Evolutionary conservation across 2,888 invertebrate genomes (phyloP).

Genomic region (Lithophane leautieri): DNA sequence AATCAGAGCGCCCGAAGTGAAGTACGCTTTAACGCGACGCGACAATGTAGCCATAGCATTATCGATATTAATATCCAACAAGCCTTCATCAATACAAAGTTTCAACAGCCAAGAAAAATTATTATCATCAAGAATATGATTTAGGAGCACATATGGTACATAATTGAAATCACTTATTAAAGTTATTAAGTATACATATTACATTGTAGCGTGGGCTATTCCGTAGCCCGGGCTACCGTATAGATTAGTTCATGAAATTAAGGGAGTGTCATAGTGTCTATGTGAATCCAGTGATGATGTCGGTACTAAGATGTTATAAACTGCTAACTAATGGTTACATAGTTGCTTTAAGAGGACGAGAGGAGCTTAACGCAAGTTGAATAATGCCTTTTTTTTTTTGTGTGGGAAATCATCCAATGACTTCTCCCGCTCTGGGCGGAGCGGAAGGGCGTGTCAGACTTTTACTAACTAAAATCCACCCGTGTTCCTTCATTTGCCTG

Average conservation of each 20-base stretch:
- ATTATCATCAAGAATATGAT: not conserved
- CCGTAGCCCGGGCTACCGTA: conserved; percentile 11
- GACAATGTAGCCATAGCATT: too few relatives aligned
- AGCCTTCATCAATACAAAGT: not conserved
- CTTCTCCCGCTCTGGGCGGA: too few relatives aligned
- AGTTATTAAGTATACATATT: not conserved
- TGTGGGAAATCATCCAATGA: too few relatives aligned
- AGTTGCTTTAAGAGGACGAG: not conserved
- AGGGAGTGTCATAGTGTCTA: not conserved
- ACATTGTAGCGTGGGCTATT: conserved; percentile 6
- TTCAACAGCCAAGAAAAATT: not conserved
- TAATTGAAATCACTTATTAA: conserved; percentile 3
- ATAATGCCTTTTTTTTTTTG: too few relatives aligned
- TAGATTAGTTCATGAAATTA: conserved; percentile 6
- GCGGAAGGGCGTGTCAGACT: too few relatives aligned
- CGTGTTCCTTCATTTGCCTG: too few relatives aligned
- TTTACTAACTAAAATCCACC: too few relatives aligned
- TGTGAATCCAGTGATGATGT: conserved; percentile 24
- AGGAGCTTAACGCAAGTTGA: too few relatives aligned
- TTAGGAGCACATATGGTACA: not conserved
- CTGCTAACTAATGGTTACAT: conserved; percentile 16
- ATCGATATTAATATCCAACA: too few relatives aligned
- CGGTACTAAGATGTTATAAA: conserved; percentile 25
- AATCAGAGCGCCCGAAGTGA: too few relatives aligned
- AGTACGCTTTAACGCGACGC: too few relatives aligned